phyloP scores from a whole-genome alignment of 2,797 vertebrate species.

The Anas capensis region DNA sequence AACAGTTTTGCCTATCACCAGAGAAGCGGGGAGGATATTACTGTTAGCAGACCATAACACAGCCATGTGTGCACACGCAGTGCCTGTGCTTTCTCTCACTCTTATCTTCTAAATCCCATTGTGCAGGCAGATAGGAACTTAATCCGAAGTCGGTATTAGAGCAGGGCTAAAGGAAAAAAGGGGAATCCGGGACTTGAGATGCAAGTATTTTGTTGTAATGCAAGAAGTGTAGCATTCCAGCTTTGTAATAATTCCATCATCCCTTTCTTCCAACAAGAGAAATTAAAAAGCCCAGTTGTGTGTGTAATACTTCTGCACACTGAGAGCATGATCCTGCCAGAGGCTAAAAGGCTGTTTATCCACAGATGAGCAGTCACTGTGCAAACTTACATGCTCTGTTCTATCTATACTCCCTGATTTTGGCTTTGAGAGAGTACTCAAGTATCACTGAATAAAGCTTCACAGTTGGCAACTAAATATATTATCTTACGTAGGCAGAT shows the following conservation, averaged over 20 bases:
- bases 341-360: constrained; percentile 57
- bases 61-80: fast-evolving
- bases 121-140: neutral
- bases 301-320: constrained; percentile 65
- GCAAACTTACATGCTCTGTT: constrained; percentile 34
- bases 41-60: neutral
- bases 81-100: neutral
- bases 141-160: neutral
- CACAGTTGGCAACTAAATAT: neutral
- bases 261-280: neutral
- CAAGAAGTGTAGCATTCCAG: neutral
- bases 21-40: neutral
- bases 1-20: neutral
- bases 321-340: constrained; percentile 61
- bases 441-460: constrained; percentile 20
- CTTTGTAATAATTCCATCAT: neutral
- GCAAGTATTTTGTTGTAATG: neutral
- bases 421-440: constrained; percentile 28
- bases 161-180: neutral
- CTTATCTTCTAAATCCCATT: neutral
- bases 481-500: neutral
- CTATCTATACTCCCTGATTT: neutral
- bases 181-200: neutral
- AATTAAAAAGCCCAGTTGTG: constrained; percentile 65
- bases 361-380: constrained; percentile 60